These are phyloP conservation scores for Magallana gigas DNA, from an alignment of 1,140 invertebrate species.

Conservation along the genomic window DNA sequence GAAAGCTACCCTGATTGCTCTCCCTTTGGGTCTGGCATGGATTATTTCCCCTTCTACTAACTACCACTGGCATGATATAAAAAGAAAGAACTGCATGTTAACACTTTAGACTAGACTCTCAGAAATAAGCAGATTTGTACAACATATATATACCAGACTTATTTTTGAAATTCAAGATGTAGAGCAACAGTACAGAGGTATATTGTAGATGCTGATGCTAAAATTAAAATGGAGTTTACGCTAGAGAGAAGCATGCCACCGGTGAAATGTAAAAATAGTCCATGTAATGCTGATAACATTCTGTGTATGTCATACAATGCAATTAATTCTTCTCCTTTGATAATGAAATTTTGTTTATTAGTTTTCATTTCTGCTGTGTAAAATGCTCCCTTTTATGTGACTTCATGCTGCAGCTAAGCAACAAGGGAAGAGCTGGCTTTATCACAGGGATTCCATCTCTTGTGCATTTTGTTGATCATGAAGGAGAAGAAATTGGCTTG, in stretches of 20 bases:
- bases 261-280: neutral
- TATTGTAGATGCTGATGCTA: constrained; percentile 9
- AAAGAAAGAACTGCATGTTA: constrained; percentile 38
- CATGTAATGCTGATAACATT: neutral
- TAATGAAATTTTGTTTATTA: constrained; percentile 32
- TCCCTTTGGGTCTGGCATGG: constrained; percentile 23
- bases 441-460: neutral
- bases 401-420: constrained; percentile 29
- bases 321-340: constrained; percentile 6
- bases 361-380: constrained; percentile 31
- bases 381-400: constrained; percentile 27
- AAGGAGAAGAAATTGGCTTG: constrained; percentile 14
- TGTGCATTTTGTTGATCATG: constrained; percentile 28
- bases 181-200: neutral
- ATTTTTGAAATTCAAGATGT: neutral
- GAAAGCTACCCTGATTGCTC: constrained; percentile 23
- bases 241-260: neutral
- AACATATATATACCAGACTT: constrained; percentile 1
- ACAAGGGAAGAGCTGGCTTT: constrained; percentile 2
- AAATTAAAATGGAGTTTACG: neutral
- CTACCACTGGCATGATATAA: constrained; percentile 14
- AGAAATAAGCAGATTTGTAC: neutral
- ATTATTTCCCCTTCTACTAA: constrained; percentile 40
- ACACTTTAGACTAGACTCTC: constrained; percentile 9
- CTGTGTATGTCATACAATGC: neutral